These are phyloP conservation scores for Steinernema carpocapsae DNA, from an alignment of 2,888 invertebrate genomes.

Conservation along the genomic window DNA sequence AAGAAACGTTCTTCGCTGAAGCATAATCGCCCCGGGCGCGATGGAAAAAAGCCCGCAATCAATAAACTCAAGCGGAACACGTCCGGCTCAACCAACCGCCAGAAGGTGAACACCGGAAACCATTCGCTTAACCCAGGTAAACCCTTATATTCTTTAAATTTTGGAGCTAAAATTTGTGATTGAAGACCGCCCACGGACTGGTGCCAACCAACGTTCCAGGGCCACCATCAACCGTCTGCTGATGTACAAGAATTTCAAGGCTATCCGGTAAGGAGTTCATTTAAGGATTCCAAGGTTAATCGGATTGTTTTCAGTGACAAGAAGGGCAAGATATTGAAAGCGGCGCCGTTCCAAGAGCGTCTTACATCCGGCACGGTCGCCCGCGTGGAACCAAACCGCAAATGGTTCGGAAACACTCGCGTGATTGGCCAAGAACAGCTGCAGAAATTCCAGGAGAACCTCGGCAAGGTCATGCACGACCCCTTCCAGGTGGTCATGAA, in stretches of 20 bases:
- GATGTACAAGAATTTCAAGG: slow-evolving; percentile 97
- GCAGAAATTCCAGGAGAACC: slow-evolving; percentile 81
- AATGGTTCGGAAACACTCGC: slow-evolving; percentile 98
- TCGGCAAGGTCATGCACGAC: slow-evolving; percentile 90
- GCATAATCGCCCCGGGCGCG: slow-evolving; percentile 38
- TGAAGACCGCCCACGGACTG: slow-evolving; percentile 72
- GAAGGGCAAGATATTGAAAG: slow-evolving; percentile 83
- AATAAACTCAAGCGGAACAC: slow-evolving; percentile 46
- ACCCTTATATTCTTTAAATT: background rate
- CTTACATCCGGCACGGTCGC: slow-evolving; percentile 87
- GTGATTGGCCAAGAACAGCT: slow-evolving; percentile 84
- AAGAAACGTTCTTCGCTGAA: slow-evolving; percentile 48
- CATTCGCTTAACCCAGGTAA: slow-evolving; percentile 93
- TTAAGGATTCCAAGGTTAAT: background rate
- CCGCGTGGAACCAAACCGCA: slow-evolving; percentile 93
- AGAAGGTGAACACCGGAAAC: slow-evolving; percentile 68
- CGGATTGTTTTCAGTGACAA: slow-evolving; percentile 74
- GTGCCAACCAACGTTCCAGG: slow-evolving; percentile 74
- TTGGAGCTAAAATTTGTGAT: background rate
- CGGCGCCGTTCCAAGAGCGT: slow-evolving; percentile 93
- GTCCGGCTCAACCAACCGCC: slow-evolving; percentile 73
- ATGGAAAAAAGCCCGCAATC: slow-evolving; percentile 45
- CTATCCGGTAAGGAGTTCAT: slow-evolving; percentile 77
- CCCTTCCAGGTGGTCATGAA: slow-evolving; percentile 97
- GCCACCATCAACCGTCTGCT: slow-evolving; percentile 92